Base-by-base conservation (phyloP, 2,888 invertebrate species). In the Chrysopilus asiliformis region DNA sequence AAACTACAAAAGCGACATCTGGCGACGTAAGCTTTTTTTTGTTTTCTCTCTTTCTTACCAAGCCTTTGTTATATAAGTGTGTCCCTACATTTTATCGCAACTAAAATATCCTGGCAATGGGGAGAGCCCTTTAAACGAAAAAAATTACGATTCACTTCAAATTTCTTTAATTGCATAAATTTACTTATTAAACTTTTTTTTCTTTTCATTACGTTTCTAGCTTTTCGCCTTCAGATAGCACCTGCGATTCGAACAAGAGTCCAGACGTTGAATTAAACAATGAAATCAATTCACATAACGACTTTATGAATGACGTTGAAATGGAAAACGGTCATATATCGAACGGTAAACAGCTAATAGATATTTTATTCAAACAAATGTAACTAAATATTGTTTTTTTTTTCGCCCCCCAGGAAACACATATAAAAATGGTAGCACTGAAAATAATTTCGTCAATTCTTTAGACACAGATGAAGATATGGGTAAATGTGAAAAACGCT, bases 401-500 rank as follows among this genome's bases (percentile, higher is more conserved):
- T 15, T 28, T 47, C 45, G 2, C 22, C 9, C 9, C 34, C 12
- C 28, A 59, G 61, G 60, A 26, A 57, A 56, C 41, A 49, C 55
- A 39, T 57, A 57, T 46, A 60, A 64, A 49, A 62, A 61, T 49
- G 60, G 57, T 43, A 51, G 49, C 44, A 45, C 53, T 10, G 47
- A 47, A 45, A 56, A 45, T 43, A 59, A 43, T 59, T 60, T 53
- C 61, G 47, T 45, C 45, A 52, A 73, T 62, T 73, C 76, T 62
- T 72, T 79, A 59, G 71, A 77, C 58, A 74, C 76, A 48, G 74
- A 75, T 56, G 74, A 73, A 58, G 76, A 74, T 57, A 72, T 76
- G 76, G 83, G 83, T 83, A 66, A 65, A 5, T 8, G 12, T 27
- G 17, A 28, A 3, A 36, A 43, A n/a, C n/a, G n/a, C n/a, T n/a